Base-by-base conservation (phyloP, 2,797 vertebrate genomes). In the Oreonectes daqikongensis region DNA sequence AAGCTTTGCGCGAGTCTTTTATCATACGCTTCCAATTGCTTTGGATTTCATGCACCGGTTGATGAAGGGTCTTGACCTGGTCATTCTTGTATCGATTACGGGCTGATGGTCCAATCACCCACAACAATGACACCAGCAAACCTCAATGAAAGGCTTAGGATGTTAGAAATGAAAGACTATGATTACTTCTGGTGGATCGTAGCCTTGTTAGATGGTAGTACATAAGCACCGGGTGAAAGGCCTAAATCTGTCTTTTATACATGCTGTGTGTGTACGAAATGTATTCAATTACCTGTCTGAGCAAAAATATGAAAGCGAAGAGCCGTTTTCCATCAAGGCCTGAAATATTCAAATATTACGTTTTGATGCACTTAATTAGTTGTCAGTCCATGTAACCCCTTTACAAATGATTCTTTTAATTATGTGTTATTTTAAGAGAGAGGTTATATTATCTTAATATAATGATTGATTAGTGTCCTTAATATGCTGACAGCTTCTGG, bases 391-490 rank as follows among this genome's bases (percentile, higher is more conserved):
- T 59, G 75, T 28, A 63, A 55, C 75, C 44, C 15, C 22, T 61
- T 57, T 20, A 4, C 42, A 69, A 77, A 69, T 42, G 57, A 69
- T 69, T 77, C 44, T 63, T 18, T 61, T 77, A 77, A 77, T 77
- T 77, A 52, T 69, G 20, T 1, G 42, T 75, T 74, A 69, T 78
- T 74, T 78, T 69, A 75, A 69, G 64, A 73, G 38, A 69, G 76
- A 74, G 67, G 26, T 75, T 70, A 57, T 72, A 76, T 75, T 79
- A 79, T 79, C 61, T 71, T 79, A 75, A 79, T 59, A 35, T 28
- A 20, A 79, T 78, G 79, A 77, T 69, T 81, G 79, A 81, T 77
- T 72, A 67, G 44, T 68, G 64, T 18, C 53, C 69, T 75, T 74
- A 79, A 75, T 82, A 67, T 55, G 42, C 30, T 75, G 52, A 72